Percentiles rank a stretch among this genome's conserved stretches.
Evolutionary conservation across 2,113 vertebrate species (phyloP).

Genomic region (Ophiodon elongatus): DNA sequence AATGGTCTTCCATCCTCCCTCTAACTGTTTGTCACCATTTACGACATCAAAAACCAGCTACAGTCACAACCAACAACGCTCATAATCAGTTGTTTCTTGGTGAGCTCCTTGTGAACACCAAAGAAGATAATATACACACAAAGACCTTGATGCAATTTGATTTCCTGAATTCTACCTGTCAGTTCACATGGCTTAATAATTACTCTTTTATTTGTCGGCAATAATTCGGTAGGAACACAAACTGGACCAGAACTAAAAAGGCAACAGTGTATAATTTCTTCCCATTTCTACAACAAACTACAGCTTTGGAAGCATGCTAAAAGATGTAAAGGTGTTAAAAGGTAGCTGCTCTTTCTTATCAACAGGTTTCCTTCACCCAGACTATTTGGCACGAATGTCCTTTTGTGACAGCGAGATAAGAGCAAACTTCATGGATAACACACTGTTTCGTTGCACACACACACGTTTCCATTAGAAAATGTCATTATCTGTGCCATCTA

Average conservation of each 20-base stretch:
- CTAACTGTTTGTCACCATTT: background rate
- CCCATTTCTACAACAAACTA: background rate
- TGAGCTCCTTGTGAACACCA: background rate
- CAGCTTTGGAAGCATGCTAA: background rate
- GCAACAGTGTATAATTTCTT: background rate
- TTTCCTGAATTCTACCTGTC: background rate
- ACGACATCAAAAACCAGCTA: background rate
- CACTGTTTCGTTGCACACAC: slow-evolving; percentile 7
- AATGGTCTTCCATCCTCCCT: background rate
- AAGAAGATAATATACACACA: background rate
- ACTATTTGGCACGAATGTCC: background rate
- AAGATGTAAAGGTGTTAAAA: background rate
- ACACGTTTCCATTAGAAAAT: slow-evolving; percentile 23
- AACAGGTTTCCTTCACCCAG: background rate
- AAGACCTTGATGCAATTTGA: background rate
- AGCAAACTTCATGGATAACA: background rate
- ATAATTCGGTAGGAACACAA: background rate
- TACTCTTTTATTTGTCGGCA: background rate
- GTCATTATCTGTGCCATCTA: slow-evolving; percentile 32
- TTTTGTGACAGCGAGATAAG: slow-evolving; percentile 10
- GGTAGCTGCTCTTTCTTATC: background rate
- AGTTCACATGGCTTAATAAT: background rate
- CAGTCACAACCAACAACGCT: background rate
- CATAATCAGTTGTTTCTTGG: background rate
- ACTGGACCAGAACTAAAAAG: background rate